Base-by-base conservation (phyloP, 2,797 vertebrate species). In the Peromyscus attwateri region DNA sequence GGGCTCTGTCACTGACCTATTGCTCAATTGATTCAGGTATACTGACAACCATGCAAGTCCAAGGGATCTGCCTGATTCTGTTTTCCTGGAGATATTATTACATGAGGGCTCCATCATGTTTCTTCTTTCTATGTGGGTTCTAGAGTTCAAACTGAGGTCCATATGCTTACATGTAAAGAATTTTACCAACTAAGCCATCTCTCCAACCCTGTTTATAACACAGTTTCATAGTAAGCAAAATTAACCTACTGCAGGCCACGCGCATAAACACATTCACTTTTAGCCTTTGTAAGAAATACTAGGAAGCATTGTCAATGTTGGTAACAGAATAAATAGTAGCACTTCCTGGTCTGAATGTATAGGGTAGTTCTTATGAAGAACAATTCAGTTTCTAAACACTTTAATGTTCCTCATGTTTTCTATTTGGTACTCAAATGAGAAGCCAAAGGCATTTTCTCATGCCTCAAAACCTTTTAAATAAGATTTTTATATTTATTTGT, bases 371-470 rank as follows among this genome's bases (percentile, higher is more conserved):
- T 94, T 49, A 9, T 27, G 29, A 97, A 83, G 40, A 90, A 81
- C 11, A 90, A 12, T 84, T 95, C 29, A 52, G 43, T 37, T 95
- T 87, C 23, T 90, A 87, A 91, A 66, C 14, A 82, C 9, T n/a
- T 43, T 34, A 6, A 17, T 68, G 14, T 2, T 3, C 23, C 80
- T 70, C 12, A 0, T 25, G 34, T 46, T 80, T 93, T 76, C 13
- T 40, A 37, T 2, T 57, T 77, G 13, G 31, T 29, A 1, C 21
- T 92, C 68, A 79, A 17, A 17, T 49, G 1, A 68, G 34, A 97
- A 93, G 34, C 12, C n/a, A 57, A 10, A 8, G 4, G 17, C 87
- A 79, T 13, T 66, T 93, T 10, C 40, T 60, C 31, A 25, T 84
- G 25, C 27, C 29, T 64, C 8, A 64, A 64, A 43, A 6, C 1